Evolutionary conservation across 2,797 vertebrate species (phyloP), one percentile per base, ranked within the genome.

Genomic region (Leptatherina wallacei): DNA sequence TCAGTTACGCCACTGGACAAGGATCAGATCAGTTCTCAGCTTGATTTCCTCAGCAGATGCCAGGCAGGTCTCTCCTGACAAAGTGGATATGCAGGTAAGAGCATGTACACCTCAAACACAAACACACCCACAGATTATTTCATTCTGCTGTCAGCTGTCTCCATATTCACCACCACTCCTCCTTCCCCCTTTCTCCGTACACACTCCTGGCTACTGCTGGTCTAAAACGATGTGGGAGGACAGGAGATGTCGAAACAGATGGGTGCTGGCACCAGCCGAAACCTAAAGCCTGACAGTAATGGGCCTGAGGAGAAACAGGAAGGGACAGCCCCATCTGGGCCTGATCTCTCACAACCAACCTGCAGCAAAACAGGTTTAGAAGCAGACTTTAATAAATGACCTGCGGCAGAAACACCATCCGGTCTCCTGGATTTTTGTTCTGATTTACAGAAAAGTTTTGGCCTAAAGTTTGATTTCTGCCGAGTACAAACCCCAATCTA

Each of bases 201-300:
- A 70, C 56, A 77, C 67, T 65, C 12, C n/a, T 47, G 71, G 67
- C 62, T 56, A 57, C 59, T 79, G 73, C 73, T 71, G 66, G 67
- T 81, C 81, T 86, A 67, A 82, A 81, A 71, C 78, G 75, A 71
- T 13, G 67, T 86, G 76, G 85, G 90, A 80, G 86, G 85, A 87
- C 81, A 75, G 78, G 79, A 82, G 81, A 81, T 78, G 73, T 75
- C 47, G 78, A 83, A 83, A 77, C 84, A 82, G 86, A 91, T 83
- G 81, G 85, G 79, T 81, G 77, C 85, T 83, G 85, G 81, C 81
- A 85, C 71, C 60, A 65, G 71, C 61, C 69, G 70, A 79, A 78
- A 82, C 51, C 59, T 59, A 24, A 71, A 78, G 49, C 64, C 32
- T 86, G 87, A 86, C 89, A 89, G 82, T 86, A 89, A 90, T 83